Conservation (phyloP, 2,888 invertebrate species). For the Drosophila demipolita region DNA sequence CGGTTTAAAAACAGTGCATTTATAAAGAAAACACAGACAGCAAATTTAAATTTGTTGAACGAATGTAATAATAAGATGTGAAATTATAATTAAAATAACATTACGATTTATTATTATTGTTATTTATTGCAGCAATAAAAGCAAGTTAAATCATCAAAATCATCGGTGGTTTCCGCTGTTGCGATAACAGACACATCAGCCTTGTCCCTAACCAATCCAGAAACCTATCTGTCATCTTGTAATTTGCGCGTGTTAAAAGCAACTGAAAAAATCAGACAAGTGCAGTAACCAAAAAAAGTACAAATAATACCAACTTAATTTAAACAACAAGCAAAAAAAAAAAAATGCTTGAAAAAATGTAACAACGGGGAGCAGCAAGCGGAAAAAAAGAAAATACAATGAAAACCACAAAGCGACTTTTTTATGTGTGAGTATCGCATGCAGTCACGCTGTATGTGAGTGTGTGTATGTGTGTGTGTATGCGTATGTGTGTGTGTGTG, state of each 20-base stretch:
- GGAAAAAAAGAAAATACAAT: conserved; percentile 50
- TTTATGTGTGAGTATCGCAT: conserved; percentile 69
- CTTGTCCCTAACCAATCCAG: conserved; percentile 12
- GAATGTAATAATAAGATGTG: not conserved
- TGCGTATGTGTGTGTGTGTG: conserved; percentile 16
- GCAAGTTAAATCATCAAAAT: not conserved
- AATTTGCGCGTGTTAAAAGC: conserved; percentile 36
- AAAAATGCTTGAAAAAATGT: conserved; percentile 40
- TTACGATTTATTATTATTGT: no score
- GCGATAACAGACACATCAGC: not conserved
- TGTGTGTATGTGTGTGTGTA: conserved; percentile 1
- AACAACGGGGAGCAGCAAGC: conserved; percentile 12
- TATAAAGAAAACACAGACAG: not conserved
- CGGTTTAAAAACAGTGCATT: not conserved
- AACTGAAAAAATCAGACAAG: conserved; percentile 9
- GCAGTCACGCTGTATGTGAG: conserved; percentile 41
- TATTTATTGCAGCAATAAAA: not conserved
- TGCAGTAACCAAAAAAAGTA: conserved; percentile 14
- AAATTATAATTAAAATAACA: not conserved
- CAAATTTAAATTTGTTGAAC: not conserved
- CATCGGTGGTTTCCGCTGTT: not conserved
- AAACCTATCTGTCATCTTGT: conserved; percentile 46
- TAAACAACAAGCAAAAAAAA: conserved; percentile 53
- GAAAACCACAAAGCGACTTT: conserved; percentile 69
- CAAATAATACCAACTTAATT: conserved; percentile 60